These are phyloP conservation scores for Entelurus aequoreus DNA, from an alignment of 2,113 vertebrate species.

Conservation along the genomic window DNA sequence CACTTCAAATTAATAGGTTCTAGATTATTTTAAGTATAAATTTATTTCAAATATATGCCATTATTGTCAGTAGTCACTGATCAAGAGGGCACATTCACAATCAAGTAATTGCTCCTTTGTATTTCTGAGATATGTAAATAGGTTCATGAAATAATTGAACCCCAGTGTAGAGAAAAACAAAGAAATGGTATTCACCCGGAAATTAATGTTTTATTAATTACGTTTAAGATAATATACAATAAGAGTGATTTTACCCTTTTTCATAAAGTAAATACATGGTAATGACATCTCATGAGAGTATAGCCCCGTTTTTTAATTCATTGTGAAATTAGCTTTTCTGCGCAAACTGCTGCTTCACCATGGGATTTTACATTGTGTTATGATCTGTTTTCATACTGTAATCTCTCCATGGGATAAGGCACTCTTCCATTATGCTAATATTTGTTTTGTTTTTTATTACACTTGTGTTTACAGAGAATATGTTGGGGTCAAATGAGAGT, in stretches of 20 bases:
- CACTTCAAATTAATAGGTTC: not conserved
- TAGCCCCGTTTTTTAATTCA: slow-evolving; percentile 60
- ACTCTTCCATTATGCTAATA: slow-evolving; percentile 66
- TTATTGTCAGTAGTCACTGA: not conserved
- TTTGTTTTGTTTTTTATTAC: slow-evolving; percentile 67
- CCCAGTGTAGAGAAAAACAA: slow-evolving; percentile 22
- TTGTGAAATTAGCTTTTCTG: slow-evolving; percentile 65
- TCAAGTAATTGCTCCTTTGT: slow-evolving; percentile 40
- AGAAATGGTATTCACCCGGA: slow-evolving; percentile 36
- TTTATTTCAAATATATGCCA: not conserved
- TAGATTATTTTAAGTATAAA: slow-evolving; percentile 1
- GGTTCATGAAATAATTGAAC: slow-evolving; percentile 45
- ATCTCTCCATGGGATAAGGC: slow-evolving; percentile 63
- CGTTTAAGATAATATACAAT: slow-evolving; percentile 64
- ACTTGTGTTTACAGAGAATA: slow-evolving; percentile 59
- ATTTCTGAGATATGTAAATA: slow-evolving; percentile 55
- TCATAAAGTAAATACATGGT: slow-evolving; percentile 59
- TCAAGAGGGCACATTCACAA: slow-evolving; percentile 2
- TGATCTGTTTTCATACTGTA: slow-evolving; percentile 63
- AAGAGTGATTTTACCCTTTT: slow-evolving; percentile 63
- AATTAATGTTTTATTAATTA: slow-evolving; percentile 75
- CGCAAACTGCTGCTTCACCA: slow-evolving; percentile 48
- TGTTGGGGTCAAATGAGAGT: slow-evolving; percentile 63
- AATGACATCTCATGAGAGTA: slow-evolving; percentile 51
- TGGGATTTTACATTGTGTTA: slow-evolving; percentile 58